These are phyloP conservation scores for Scomber japonicus DNA, from an alignment of 2,113 vertebrate species.

Conservation along the genomic window DNA sequence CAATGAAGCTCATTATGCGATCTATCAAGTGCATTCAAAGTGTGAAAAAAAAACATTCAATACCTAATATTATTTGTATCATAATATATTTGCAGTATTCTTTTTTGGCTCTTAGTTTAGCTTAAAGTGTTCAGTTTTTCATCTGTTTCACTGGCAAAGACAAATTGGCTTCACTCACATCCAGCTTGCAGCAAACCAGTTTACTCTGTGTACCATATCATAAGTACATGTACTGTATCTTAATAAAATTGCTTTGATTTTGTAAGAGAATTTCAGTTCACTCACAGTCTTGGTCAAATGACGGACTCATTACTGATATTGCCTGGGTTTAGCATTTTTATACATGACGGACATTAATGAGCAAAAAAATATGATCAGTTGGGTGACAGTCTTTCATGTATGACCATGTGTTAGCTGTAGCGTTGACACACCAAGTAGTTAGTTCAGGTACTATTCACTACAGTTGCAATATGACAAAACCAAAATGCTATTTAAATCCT, in stretches of 20 bases:
- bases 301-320: slow-evolving; percentile 23
- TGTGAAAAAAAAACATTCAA: not conserved
- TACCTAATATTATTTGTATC: not conserved
- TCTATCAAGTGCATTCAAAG: not conserved
- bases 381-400: slow-evolving; percentile 19
- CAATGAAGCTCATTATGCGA: not conserved
- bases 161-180: not conserved
- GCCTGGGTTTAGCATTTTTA: not conserved
- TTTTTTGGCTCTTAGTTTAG: not conserved
- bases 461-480: not conserved
- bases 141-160: slow-evolving; percentile 12
- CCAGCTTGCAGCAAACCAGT: not conserved
- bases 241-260: not conserved
- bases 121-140: not conserved
- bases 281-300: not conserved
- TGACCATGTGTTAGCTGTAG: not conserved
- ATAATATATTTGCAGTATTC: not conserved
- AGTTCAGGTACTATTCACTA: not conserved
- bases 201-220: not conserved
- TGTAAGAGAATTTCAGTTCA: not conserved
- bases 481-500: not conserved
- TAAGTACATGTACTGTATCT: not conserved
- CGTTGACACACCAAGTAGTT: not conserved
- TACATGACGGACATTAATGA: slow-evolving; percentile 24
- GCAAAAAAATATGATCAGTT: not conserved